These are phyloP conservation scores for Drosophila lutescens DNA, from an alignment of 2,888 invertebrate genomes.

Conservation along the genomic window DNA sequence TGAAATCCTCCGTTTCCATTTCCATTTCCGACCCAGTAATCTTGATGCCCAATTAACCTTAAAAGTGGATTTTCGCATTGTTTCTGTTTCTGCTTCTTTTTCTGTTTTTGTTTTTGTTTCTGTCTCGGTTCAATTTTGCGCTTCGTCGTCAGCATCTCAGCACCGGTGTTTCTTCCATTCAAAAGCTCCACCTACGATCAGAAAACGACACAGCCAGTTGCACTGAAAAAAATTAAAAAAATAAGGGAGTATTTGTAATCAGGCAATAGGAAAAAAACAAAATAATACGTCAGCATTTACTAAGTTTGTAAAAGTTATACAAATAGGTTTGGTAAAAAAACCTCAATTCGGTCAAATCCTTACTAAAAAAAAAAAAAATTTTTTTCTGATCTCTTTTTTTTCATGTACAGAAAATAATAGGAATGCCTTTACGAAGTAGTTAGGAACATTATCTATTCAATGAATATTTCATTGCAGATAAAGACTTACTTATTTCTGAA, in stretches of 20 bases:
- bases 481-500: too few relatives aligned
- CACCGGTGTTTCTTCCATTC: constrained; percentile 30
- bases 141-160: constrained; percentile 49
- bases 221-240: constrained; percentile 12
- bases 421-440: too few relatives aligned
- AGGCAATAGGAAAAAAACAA: too few relatives aligned
- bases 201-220: constrained; percentile 37
- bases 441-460: too few relatives aligned
- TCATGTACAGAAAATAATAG: too few relatives aligned
- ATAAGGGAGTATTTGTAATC: neutral
- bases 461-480: too few relatives aligned
- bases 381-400: too few relatives aligned
- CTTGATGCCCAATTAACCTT: constrained; percentile 85
- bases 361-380: too few relatives aligned
- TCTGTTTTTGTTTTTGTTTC: constrained; percentile 30
- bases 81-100: constrained; percentile 53
- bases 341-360: too few relatives aligned
- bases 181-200: constrained; percentile 47
- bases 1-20: constrained; percentile 72
- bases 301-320: too few relatives aligned
- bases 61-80: constrained; percentile 82
- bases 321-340: too few relatives aligned
- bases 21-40: constrained; percentile 85
- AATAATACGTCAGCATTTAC: too few relatives aligned
- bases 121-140: constrained; percentile 38